phyloP scores from a whole-genome alignment of 1,140 invertebrate genomes.

The Cyclargus thomasi region DNA sequence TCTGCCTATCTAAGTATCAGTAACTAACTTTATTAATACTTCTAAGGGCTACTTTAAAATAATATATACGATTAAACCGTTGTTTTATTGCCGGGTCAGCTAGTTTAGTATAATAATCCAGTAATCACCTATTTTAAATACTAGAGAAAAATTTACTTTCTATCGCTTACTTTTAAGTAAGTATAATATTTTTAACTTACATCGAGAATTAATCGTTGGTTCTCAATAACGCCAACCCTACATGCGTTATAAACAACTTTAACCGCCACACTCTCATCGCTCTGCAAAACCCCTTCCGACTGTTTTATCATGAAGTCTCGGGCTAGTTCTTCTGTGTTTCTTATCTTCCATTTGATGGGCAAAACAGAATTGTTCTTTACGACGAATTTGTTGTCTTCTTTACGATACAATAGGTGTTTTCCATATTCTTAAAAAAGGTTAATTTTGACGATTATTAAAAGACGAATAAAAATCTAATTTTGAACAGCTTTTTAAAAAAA shows the following conservation, averaged over 20 bases:
- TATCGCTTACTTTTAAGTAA: too few relatives aligned
- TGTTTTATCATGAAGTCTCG: slow-evolving; percentile 61
- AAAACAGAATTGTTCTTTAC: slow-evolving; percentile 68
- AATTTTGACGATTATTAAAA: too few relatives aligned
- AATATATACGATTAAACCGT: too few relatives aligned
- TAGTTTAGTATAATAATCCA: too few relatives aligned
- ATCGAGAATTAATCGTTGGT: slow-evolving; percentile 52
- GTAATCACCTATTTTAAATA: too few relatives aligned
- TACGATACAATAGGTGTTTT: slow-evolving; percentile 56
- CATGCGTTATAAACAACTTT: slow-evolving; percentile 61
- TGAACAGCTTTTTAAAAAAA: slow-evolving; percentile 6
- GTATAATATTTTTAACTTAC: slow-evolving; percentile 47
- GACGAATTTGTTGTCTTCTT: slow-evolving; percentile 62
- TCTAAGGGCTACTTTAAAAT: too few relatives aligned
- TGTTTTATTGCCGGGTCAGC: too few relatives aligned
- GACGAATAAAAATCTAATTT: background rate
- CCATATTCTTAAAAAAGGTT: slow-evolving; percentile 50
- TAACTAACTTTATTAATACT: too few relatives aligned
- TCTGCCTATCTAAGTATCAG: too few relatives aligned
- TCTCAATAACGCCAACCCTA: slow-evolving; percentile 50
- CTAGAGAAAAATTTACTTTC: too few relatives aligned
- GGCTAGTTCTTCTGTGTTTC: slow-evolving; percentile 52
- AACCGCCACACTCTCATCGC: slow-evolving; percentile 61
- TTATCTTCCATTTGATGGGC: slow-evolving; percentile 62
- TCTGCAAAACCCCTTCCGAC: slow-evolving; percentile 47